Evolutionary conservation across 92 coral and sea anemone genomes (phyloP).

Genomic region (Desmophyllum pertusum): DNA sequence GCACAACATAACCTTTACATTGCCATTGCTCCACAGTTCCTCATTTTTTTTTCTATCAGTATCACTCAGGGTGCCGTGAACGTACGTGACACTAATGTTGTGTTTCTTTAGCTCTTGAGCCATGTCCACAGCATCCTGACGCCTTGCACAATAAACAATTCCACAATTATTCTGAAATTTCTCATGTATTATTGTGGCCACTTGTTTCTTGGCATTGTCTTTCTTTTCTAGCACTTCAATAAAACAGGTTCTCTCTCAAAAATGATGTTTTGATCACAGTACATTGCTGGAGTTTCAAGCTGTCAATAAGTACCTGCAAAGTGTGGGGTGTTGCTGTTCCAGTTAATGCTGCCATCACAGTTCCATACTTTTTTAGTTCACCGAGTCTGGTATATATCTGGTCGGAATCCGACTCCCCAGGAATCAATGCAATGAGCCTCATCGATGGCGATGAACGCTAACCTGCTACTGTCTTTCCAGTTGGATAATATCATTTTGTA

Average conservation of each 20-base stretch:
- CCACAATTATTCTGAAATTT: constrained; percentile 46
- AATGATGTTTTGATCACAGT: constrained; percentile 27
- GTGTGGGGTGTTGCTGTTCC: constrained; percentile 49
- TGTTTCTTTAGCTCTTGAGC: too few relatives aligned
- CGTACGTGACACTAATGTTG: too few relatives aligned
- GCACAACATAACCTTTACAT: too few relatives aligned
- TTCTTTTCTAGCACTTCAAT: constrained; percentile 35
- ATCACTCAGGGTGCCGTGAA: too few relatives aligned
- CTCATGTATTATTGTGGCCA: constrained; percentile 30
- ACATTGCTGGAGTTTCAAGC: constrained; percentile 11
- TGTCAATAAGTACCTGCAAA: constrained; percentile 8
- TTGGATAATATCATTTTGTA: constrained; percentile 32
- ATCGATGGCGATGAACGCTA: constrained; percentile 39
- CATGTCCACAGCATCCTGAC: constrained; percentile 52
- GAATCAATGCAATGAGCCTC: constrained; percentile 58
- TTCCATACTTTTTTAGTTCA: constrained; percentile 14
- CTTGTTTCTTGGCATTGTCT: constrained; percentile 47
- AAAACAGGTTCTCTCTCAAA: constrained; percentile 36
- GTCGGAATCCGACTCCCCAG: constrained; percentile 47
- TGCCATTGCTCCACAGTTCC: too few relatives aligned
- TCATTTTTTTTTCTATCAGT: too few relatives aligned
- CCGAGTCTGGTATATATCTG: constrained; percentile 45
- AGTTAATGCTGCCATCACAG: constrained; percentile 38
- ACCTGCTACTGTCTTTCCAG: constrained; percentile 36
- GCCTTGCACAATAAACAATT: constrained; percentile 53